These are phyloP conservation scores for Sebastolobus altivelis DNA, from an alignment of 2,797 vertebrate genomes.

Conservation along the genomic window DNA sequence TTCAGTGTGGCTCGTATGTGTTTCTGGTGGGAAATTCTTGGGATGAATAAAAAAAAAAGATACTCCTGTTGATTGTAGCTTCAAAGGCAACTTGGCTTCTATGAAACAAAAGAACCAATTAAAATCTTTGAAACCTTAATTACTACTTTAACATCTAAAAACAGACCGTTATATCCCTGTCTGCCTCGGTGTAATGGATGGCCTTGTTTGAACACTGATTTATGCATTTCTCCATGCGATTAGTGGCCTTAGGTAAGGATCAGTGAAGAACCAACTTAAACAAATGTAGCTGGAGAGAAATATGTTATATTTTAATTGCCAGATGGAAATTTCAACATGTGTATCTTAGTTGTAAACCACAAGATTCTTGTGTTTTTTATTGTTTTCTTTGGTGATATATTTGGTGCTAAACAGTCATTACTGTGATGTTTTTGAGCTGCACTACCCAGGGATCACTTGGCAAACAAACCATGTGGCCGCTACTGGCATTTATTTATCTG, in stretches of 20 bases:
- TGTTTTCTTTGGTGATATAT: constrained; percentile 2
- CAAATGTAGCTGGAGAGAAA: constrained; percentile 14
- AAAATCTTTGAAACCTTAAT: constrained; percentile 80
- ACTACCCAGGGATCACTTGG: background rate
- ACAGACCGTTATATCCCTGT: constrained; percentile 56
- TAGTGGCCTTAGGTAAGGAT: constrained; percentile 60
- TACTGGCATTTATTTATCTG: constrained; percentile 22
- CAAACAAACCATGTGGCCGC: background rate
- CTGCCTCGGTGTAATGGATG: constrained; percentile 69
- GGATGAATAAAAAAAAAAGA: constrained; percentile 35
- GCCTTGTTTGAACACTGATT: constrained; percentile 69
- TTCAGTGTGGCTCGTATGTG: background rate
- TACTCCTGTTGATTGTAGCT: constrained; percentile 66
- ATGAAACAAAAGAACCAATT: constrained; percentile 84
- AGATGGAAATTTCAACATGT: background rate
- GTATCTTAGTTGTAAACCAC: background rate
- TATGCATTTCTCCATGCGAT: constrained; percentile 67
- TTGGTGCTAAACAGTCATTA: background rate
- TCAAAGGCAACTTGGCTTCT: constrained; percentile 79
- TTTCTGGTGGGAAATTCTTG: constrained; percentile 72
- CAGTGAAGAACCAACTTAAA: constrained; percentile 49
- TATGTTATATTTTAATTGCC: background rate
- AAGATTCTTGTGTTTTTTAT: background rate
- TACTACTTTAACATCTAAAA: constrained; percentile 75
- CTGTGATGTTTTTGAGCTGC: background rate